Evolutionary conservation across 2,113 vertebrate species (phyloP).

Genomic region (Chamaetylas fuelleborni): DNA sequence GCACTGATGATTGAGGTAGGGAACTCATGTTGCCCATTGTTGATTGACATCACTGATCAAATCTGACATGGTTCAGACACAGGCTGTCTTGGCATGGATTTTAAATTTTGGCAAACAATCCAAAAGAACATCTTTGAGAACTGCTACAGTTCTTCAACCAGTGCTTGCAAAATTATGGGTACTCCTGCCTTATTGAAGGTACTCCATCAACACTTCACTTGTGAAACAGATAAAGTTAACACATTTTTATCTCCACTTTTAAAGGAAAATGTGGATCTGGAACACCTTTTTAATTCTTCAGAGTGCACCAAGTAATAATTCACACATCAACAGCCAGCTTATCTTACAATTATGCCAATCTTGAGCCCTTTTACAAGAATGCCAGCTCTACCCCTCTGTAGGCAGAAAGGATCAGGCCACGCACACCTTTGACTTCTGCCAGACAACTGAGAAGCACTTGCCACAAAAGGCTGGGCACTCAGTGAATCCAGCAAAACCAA

Average conservation of each 20-base stretch:
- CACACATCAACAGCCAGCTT: neutral
- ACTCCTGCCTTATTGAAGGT: neutral
- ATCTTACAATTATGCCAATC: neutral
- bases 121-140: neutral
- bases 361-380: neutral
- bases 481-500: neutral
- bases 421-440: neutral
- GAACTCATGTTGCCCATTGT: neutral
- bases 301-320: neutral
- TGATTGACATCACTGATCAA: neutral
- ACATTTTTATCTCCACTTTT: neutral
- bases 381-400: neutral
- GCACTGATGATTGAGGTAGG: neutral
- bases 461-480: neutral
- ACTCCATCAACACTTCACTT: neutral
- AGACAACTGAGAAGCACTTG: neutral
- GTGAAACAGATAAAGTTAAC: neutral
- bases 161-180: neutral
- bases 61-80: neutral
- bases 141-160: neutral
- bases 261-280: neutral
- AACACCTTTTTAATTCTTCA: neutral
- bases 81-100: neutral
- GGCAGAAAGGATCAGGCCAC: neutral
- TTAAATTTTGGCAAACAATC: neutral